Base-by-base conservation (phyloP, 2,888 invertebrate species). In the Augochlorella aurata region DNA sequence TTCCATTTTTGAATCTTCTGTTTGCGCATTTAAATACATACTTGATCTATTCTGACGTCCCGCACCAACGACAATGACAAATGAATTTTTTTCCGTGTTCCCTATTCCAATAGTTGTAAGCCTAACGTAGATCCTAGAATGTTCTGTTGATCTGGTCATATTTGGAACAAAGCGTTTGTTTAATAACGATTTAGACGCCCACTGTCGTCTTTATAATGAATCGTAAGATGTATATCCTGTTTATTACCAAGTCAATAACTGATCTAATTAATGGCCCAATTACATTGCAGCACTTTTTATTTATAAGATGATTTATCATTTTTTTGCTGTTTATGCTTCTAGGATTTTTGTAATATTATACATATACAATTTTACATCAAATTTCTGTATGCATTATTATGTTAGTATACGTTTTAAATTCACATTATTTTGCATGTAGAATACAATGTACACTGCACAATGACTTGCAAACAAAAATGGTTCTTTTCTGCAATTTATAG, bases 161-260 rank as follows among this genome's bases (percentile, higher is more conserved):
- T 8, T 49, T 8, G 50, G 29, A 58, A 16, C 29, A 38, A 8
- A 2, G 7, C 1, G 9, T 18, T 63, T 63, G 18, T 4, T 21
- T 68, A 63, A 75, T 77, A 47, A 72, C 69, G 70, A 77, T 74
- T 61, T 8, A n/a, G 12, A 72, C 24, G 16, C 9, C 3, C 49
- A 65, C 12, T 14, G 9, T 16, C 54, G 3, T 47, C 14, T 63
- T 9, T 12, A 21, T 79, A 72, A 79, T 54, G 10, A 18, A 54
- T 73, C 54, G 16, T 10, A 2, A 24, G 3, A 67, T 58, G 24
- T 47, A 10, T 44, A 14, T 44, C 49, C 1, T 4, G 7, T 63
- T 8, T 14, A 74, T 75, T 29, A 21, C 24, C 12, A 63, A 47
- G 52, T 71, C 24, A 24, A 44, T 9, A 10, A 54, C 2, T 21